Base-by-base conservation (phyloP, 2,113 vertebrate genomes). In the Pholis gunnellus region DNA sequence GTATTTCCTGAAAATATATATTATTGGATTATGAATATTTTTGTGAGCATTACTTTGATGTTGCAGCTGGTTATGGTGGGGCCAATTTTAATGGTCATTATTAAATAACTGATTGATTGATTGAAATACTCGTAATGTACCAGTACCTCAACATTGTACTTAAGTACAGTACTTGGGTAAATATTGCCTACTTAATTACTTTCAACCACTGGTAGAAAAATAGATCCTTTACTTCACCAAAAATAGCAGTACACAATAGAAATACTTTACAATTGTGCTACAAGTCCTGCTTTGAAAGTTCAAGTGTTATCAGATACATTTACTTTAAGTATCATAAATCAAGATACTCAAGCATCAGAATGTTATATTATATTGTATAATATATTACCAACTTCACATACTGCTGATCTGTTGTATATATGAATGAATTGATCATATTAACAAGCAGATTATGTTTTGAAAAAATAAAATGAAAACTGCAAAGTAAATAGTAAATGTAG, bases 301-400 rank as follows among this genome's bases (percentile, higher is more conserved):
- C 54, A 57, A 56, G 54, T 52, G 29, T 59, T 57, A 59, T 63
- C 63, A 65, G 63, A 22, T 25, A 65, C 40, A 63, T 36, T 3
- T 61, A 36, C 56, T 59, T 27, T 17, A 60, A 31, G 15, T 60
- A 60, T 31, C 20, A 34, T 34, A 7, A 15, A 64, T 10, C 38
- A 31, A 34, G 15, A 13, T 34, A 38, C 13, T 50, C 27, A 22
- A 4, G 1, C 0, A 38, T 46, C 67, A 48, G 9, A 48, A 46
- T 66, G 40, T 13, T 64, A 22, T 64, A 22, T 6, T 22, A n/a
- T 52, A 52, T 22, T 52, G 20, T 52, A 52, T 52, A 18, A 17
- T 50, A 50, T 50, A 34, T 34, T 34, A 50, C 20, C 44, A 15
- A 46, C 27, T 34, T 34, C 17, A 38, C 6, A 8, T 42, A 13